Conservation (phyloP, 2,888 invertebrate species). For the Orchesellides sinensis region DNA sequence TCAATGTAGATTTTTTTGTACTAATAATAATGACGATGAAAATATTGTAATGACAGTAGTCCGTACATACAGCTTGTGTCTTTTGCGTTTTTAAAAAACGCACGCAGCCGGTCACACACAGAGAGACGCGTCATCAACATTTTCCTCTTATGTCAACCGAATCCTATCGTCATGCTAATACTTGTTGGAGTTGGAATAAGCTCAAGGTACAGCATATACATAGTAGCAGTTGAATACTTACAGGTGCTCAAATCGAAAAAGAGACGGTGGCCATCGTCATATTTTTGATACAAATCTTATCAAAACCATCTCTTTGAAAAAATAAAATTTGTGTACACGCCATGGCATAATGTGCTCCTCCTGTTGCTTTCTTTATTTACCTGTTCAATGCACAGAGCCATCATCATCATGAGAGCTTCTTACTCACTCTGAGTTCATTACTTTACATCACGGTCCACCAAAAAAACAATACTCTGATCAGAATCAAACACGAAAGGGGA, state of each 20-base stretch:
- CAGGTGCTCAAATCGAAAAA: background rate
- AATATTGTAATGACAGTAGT: no score
- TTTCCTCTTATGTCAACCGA: constrained; percentile 72
- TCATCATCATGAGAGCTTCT: no score
- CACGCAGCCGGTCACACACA: constrained; percentile 38
- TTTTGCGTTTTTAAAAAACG: constrained; percentile 27
- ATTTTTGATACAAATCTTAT: constrained; percentile 18
- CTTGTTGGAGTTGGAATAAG: no score
- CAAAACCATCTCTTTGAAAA: background rate
- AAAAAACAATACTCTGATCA: no score
- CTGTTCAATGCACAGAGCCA: background rate
- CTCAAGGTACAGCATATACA: background rate
- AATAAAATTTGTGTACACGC: background rate
- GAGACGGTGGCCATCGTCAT: constrained; percentile 10
- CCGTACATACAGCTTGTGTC: no score
- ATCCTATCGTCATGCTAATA: constrained; percentile 74
- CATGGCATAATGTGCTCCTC: background rate
- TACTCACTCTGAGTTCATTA: no score
- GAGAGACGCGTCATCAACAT: constrained; percentile 38
- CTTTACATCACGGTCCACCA: no score
- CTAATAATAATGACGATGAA: constrained; percentile 10
- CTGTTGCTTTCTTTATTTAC: constrained; percentile 4
- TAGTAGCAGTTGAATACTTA: background rate
- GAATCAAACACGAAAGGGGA: no score
- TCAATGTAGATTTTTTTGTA: background rate